Evolutionary conservation across 1,140 invertebrate genomes (phyloP).

Genomic region (Cotesia chilonis): DNA sequence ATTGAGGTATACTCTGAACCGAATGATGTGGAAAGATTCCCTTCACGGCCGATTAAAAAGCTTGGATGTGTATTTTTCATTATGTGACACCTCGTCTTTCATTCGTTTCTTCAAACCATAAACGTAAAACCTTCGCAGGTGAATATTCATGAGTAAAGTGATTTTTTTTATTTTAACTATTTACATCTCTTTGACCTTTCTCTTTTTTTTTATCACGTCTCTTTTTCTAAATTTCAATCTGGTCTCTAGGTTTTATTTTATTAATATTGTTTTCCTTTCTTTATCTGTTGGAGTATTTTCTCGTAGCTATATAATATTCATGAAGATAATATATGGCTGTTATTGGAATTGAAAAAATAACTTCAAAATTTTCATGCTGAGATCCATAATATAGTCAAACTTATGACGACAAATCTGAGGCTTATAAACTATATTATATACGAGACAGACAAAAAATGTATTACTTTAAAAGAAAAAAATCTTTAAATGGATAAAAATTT

Average conservation of each 20-base stretch:
- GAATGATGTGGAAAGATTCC: neutral
- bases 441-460: too few species aligned
- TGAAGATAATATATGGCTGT: too few species aligned
- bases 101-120: constrained; percentile 8
- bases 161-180: constrained; percentile 11
- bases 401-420: neutral
- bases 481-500: too few species aligned
- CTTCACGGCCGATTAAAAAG: neutral
- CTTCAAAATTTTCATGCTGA: constrained; percentile 12
- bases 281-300: neutral
- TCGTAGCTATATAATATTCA: neutral
- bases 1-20: neutral
- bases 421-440: too few species aligned
- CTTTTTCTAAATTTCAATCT: constrained; percentile 16
- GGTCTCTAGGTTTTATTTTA: constrained; percentile 4
- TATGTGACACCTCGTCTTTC: constrained; percentile 14
- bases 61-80: constrained; percentile 7
- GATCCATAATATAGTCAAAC: neutral
- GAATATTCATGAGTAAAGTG: constrained; percentile 21
- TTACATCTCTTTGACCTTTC: constrained; percentile 16
- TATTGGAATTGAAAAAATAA: neutral
- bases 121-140: neutral
- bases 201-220: constrained; percentile 8
- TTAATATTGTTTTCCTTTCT: neutral
- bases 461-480: too few species aligned